Evolutionary conservation across 2,888 invertebrate species (phyloP).

Genomic region (Phengaris alcon): DNA sequence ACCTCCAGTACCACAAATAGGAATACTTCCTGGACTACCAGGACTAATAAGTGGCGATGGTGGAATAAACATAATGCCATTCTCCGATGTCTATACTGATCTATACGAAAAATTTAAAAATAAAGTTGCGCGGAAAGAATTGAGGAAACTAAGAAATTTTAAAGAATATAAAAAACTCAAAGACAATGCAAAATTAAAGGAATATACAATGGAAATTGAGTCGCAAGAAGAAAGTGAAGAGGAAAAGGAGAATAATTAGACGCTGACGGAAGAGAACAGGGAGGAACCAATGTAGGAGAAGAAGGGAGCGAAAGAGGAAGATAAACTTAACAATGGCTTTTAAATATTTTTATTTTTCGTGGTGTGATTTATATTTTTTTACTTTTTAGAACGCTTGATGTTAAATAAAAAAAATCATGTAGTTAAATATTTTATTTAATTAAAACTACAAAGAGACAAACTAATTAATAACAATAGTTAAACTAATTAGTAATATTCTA

Average conservation of each 20-base stretch:
- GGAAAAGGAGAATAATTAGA: not conserved
- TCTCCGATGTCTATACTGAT: conserved; percentile 64
- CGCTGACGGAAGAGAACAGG: not conserved
- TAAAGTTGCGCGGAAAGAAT: conserved; percentile 51
- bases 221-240: not conserved
- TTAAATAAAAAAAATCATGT: not conserved
- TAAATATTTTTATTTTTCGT: too few relatives aligned
- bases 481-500: not conserved
- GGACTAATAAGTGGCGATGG: conserved; percentile 58
- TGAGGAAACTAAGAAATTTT: conserved; percentile 49
- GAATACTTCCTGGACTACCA: conserved; percentile 57
- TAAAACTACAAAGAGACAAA: not conserved
- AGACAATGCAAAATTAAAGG: not conserved
- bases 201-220: conserved; percentile 29
- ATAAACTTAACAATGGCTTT: too few relatives aligned
- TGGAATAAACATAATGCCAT: conserved; percentile 66
- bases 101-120: conserved; percentile 59
- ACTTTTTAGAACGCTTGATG: too few relatives aligned
- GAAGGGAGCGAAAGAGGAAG: too few relatives aligned
- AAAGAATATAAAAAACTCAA: conserved; percentile 29
- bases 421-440: conserved; percentile 18
- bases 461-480: conserved; percentile 7
- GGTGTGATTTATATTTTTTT: too few relatives aligned
- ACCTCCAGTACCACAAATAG: conserved; percentile 44
- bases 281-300: not conserved